These are phyloP conservation scores for Clarias magur DNA, from an alignment of 2,113 vertebrate species.

Conservation along the genomic window DNA sequence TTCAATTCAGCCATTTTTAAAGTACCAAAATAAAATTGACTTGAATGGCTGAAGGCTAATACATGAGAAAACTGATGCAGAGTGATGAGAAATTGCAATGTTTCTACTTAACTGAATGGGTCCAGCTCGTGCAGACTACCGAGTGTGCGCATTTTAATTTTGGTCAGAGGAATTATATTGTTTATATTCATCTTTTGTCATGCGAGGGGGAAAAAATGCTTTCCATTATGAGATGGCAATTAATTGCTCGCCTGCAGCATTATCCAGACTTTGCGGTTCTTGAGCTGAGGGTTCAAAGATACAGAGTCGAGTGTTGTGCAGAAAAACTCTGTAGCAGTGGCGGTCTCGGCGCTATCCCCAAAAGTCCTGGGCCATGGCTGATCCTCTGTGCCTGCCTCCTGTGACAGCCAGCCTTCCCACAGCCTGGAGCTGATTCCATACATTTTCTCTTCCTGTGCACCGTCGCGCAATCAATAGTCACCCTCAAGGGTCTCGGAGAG, in stretches of 20 bases:
- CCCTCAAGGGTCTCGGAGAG: constrained; percentile 40
- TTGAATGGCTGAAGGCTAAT: constrained; percentile 21
- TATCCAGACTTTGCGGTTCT: constrained; percentile 36
- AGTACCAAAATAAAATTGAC: constrained; percentile 25
- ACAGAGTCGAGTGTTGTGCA: neutral
- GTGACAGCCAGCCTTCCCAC: constrained; percentile 44
- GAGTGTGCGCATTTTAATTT: neutral
- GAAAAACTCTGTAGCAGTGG: constrained; percentile 17
- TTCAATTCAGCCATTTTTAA: constrained; percentile 27
- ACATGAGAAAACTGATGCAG: neutral
- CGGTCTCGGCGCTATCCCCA: constrained; percentile 26
- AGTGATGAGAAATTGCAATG: constrained; percentile 13
- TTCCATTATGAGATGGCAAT: constrained; percentile 25
- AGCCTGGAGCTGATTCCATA: constrained; percentile 42
- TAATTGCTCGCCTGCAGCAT: constrained; percentile 43
- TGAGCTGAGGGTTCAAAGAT: constrained; percentile 10
- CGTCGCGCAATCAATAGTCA: constrained; percentile 53
- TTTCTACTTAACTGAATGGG: constrained; percentile 12
- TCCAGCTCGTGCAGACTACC: neutral
- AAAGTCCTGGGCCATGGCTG: constrained; percentile 21
- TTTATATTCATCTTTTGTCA: constrained; percentile 25
- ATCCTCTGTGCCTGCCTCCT: constrained; percentile 37
- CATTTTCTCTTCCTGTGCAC: constrained; percentile 41
- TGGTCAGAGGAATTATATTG: constrained; percentile 14
- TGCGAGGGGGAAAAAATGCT: neutral